phyloP scores from a whole-genome alignment of 2,888 invertebrate species.

The Fragum fragum region DNA sequence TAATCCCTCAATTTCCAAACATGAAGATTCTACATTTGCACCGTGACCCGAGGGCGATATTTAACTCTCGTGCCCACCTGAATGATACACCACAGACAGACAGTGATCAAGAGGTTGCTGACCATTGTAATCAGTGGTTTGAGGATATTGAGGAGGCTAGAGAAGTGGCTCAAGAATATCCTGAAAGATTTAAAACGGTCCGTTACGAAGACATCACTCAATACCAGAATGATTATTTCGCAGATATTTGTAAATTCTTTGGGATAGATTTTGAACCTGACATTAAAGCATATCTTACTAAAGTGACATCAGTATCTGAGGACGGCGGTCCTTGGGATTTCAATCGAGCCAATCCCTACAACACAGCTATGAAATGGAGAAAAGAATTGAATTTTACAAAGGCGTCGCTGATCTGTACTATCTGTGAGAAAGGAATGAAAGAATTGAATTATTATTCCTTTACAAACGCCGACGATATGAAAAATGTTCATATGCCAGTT shows the following conservation, averaged over 20 bases:
- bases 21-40: constrained; percentile 28
- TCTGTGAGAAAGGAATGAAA: constrained; percentile 19
- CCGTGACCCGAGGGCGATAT: constrained; percentile 21
- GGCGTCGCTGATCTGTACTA: constrained; percentile 4
- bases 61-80: constrained; percentile 20
- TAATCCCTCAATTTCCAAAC: constrained; percentile 25
- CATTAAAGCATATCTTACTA: constrained; percentile 4
- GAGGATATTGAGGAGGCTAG: constrained; percentile 1
- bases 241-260: constrained; percentile 9
- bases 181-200: not conserved
- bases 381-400: constrained; percentile 1
- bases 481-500: constrained; percentile 1
- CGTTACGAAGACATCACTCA: constrained; percentile 19
- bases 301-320: not conserved
- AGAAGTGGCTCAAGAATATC: constrained; percentile 12
- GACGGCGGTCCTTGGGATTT: constrained; percentile 17
- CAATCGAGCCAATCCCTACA: constrained; percentile 3
- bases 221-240: not conserved
- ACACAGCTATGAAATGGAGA: constrained; percentile 20
- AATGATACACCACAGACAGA: constrained; percentile 18
- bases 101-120: constrained; percentile 5
- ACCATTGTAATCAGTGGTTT: constrained; percentile 22
- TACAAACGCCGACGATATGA: constrained; percentile 4
- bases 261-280: constrained; percentile 11
- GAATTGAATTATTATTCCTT: constrained; percentile 12